Evolutionary conservation across 2,113 vertebrate genomes (phyloP).

Genomic region (Vulpes lagopus): DNA sequence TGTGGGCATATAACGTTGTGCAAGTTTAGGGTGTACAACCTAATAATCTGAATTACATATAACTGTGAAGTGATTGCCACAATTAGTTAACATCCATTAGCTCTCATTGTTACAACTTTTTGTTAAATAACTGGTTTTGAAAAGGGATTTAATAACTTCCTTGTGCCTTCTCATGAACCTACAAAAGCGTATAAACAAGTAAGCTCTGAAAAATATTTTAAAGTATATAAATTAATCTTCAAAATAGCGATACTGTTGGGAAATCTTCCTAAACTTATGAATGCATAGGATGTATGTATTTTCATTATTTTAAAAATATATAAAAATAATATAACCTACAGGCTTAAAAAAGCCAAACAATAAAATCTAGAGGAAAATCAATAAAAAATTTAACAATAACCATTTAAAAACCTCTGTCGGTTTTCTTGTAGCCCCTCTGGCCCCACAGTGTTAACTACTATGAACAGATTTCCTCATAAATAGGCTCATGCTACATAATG

Average conservation of each 20-base stretch:
- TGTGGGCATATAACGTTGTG: background rate
- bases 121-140: background rate
- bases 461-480: background rate
- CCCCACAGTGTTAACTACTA: background rate
- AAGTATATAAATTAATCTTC: background rate
- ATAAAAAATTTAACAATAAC: background rate
- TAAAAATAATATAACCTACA: background rate
- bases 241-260: background rate
- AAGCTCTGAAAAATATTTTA: background rate
- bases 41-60: background rate
- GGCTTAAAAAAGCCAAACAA: background rate
- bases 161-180: background rate
- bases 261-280: background rate
- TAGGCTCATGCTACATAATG: background rate
- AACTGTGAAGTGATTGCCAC: background rate
- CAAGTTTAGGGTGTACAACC: background rate
- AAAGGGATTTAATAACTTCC: background rate
- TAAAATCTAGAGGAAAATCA: background rate
- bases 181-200: background rate
- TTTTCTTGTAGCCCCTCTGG: background rate
- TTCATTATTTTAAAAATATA: background rate
- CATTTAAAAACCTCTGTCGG: background rate
- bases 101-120: background rate
- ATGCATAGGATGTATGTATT: background rate
- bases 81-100: background rate